phyloP scores from a whole-genome alignment of 2,113 vertebrate species.

The Lepisosteus osseus region DNA sequence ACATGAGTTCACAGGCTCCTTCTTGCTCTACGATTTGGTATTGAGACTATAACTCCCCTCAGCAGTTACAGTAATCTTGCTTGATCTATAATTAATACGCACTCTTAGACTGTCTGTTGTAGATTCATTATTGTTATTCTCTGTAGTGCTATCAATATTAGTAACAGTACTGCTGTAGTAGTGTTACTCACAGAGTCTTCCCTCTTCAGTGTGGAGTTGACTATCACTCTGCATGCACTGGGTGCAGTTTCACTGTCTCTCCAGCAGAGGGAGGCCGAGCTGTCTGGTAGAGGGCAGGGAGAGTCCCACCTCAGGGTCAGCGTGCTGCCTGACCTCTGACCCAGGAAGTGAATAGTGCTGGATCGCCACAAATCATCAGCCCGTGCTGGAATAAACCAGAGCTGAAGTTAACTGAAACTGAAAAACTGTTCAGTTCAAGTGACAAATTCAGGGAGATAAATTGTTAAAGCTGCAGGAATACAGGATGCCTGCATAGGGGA shows the following conservation, averaged over 20 bases:
- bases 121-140: not conserved
- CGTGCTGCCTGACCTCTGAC: constrained; percentile 34
- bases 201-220: constrained; percentile 57
- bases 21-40: too few relatives aligned
- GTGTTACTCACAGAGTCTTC: constrained; percentile 50
- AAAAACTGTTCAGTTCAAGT: too few relatives aligned
- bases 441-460: too few relatives aligned
- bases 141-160: not conserved
- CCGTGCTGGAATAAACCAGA: constrained; percentile 49
- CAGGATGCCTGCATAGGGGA: too few relatives aligned
- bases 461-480: too few relatives aligned
- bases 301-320: constrained; percentile 48
- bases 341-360: constrained; percentile 34
- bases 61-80: too few relatives aligned
- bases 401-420: not conserved
- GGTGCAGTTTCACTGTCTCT: constrained; percentile 27
- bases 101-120: not conserved
- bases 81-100: too few relatives aligned
- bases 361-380: constrained; percentile 63
- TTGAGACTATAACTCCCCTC: too few relatives aligned
- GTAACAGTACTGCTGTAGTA: not conserved
- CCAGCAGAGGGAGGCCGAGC: constrained; percentile 78
- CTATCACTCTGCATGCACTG: constrained; percentile 48
- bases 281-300: constrained; percentile 46
- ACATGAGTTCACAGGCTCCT: too few relatives aligned